Conservation (phyloP, 2,888 invertebrate species). For the Pterobdella sp. region DNA sequence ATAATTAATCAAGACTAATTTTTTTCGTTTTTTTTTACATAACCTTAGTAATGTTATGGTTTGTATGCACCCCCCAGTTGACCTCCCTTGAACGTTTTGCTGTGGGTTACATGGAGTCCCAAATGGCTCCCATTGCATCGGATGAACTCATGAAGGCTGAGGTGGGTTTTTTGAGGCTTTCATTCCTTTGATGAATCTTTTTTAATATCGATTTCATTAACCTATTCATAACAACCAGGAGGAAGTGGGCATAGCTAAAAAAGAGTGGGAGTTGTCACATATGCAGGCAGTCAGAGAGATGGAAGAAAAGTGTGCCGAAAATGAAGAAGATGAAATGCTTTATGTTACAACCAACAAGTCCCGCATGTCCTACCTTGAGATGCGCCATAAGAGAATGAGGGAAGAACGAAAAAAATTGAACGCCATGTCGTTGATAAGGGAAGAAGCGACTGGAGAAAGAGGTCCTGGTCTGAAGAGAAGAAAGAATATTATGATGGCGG, state of each 20-base stretch:
- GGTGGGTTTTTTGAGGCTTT: slow-evolving; percentile 61
- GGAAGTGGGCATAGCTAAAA: slow-evolving; percentile 59
- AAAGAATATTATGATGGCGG: slow-evolving; percentile 3
- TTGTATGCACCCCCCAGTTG: slow-evolving; percentile 58
- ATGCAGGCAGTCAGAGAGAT: slow-evolving; percentile 54
- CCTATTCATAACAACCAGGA: slow-evolving; percentile 45
- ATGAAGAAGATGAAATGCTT: slow-evolving; percentile 57
- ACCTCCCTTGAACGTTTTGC: slow-evolving; percentile 91
- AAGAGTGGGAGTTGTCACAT: slow-evolving; percentile 78
- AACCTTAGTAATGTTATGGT: background rate
- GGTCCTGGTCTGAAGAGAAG: slow-evolving; percentile 9
- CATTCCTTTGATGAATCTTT: background rate
- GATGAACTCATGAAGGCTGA: slow-evolving; percentile 81
- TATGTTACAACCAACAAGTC: slow-evolving; percentile 45
- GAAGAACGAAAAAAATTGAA: slow-evolving; percentile 13
- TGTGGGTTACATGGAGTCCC: slow-evolving; percentile 80
- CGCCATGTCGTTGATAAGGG: slow-evolving; percentile 20
- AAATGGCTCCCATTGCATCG: slow-evolving; percentile 67
- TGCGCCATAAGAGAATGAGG: slow-evolving; percentile 20
- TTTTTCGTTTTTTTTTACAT: background rate
- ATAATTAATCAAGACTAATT: background rate
- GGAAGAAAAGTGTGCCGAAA: slow-evolving; percentile 49
- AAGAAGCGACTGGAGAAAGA: slow-evolving; percentile 1
- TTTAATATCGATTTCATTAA: background rate
- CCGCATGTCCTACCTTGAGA: background rate